Conservation (phyloP, 2,113 vertebrate species). For the Phaethornis superciliosus region DNA sequence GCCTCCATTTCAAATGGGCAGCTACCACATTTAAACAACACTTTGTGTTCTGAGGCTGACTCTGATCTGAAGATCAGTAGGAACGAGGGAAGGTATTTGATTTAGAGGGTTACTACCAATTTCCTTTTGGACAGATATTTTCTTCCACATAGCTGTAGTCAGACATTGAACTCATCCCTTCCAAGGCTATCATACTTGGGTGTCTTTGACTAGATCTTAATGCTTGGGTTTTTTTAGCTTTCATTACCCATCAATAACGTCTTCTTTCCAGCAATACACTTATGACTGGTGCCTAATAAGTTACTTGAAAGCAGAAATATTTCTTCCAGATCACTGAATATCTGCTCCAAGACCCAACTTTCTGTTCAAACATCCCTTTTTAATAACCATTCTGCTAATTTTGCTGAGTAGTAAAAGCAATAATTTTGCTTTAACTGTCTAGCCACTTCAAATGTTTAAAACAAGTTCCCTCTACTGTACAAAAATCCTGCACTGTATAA, state of each 20-base stretch:
- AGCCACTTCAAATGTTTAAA: conserved; percentile 3
- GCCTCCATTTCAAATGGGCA: fast-evolving
- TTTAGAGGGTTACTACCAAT: background rate
- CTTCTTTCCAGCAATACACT: background rate
- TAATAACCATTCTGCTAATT: background rate
- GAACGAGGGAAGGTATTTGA: background rate
- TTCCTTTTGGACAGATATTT: background rate
- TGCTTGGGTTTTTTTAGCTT: background rate
- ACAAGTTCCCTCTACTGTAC: background rate
- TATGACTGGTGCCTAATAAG: background rate
- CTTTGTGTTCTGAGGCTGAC: background rate
- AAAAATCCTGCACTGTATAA: background rate
- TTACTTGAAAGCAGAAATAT: conserved; percentile 11
- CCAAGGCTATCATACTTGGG: background rate
- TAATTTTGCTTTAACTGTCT: background rate
- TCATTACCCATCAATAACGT: background rate
- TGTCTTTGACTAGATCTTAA: background rate
- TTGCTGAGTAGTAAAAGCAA: background rate
- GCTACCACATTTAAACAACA: background rate
- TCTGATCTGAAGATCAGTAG: background rate
- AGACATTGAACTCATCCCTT: background rate
- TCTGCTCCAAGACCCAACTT: background rate
- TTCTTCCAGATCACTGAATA: conserved; percentile 1
- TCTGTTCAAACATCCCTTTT: background rate
- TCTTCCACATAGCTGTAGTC: background rate